Conservation (phyloP, 2,113 vertebrate species). For the Corydoras sp. region DNA sequence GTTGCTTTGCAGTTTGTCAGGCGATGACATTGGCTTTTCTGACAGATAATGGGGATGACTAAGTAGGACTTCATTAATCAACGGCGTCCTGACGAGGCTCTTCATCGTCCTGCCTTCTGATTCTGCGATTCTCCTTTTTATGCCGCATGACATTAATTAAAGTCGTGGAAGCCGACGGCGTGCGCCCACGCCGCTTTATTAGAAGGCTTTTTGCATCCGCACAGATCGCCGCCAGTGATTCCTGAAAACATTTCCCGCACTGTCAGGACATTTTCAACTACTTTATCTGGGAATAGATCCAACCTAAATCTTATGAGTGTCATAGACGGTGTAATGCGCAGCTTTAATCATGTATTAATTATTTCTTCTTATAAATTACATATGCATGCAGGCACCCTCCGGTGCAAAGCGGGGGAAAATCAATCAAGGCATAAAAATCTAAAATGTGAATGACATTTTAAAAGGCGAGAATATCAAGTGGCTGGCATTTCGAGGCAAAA, state of each 20-base stretch:
- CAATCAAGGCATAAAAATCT: background rate
- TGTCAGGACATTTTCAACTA: background rate
- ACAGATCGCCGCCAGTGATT: slow-evolving; percentile 11
- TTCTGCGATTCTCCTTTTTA: background rate
- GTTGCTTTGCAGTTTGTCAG: slow-evolving; percentile 28
- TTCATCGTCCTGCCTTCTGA: slow-evolving; percentile 30
- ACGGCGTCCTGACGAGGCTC: slow-evolving; percentile 41
- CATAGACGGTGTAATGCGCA: too few species aligned
- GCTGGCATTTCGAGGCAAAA: slow-evolving; percentile 6
- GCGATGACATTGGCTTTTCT: slow-evolving; percentile 38
- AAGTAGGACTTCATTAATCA: slow-evolving; percentile 50
- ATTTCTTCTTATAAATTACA: background rate
- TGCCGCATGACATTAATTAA: slow-evolving; percentile 39
- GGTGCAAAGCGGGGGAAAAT: background rate
- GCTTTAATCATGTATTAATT: background rate
- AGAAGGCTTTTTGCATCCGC: slow-evolving; percentile 1
- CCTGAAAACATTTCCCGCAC: background rate
- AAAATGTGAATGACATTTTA: background rate
- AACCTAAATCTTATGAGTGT: background rate
- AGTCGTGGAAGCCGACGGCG: slow-evolving; percentile 33
- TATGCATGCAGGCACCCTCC: background rate
- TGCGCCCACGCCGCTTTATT: slow-evolving; percentile 19
- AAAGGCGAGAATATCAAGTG: background rate
- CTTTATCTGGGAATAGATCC: background rate
- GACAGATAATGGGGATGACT: slow-evolving; percentile 45